Evolutionary conservation across 1,140 invertebrate genomes (phyloP).

Genomic region (Mizuhopecten yessoensis): DNA sequence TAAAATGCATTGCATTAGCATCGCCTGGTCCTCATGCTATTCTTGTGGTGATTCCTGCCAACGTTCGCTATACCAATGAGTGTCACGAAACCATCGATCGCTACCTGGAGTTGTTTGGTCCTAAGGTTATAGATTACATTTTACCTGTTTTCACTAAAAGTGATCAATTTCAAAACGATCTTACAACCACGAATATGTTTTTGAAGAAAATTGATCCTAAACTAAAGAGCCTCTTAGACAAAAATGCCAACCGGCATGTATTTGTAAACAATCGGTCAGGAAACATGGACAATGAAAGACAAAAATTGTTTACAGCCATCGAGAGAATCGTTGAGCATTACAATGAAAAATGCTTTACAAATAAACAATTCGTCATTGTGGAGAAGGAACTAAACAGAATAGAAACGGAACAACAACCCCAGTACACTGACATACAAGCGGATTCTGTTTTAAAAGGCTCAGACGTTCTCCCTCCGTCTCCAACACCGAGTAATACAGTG

Average conservation of each 20-base stretch:
- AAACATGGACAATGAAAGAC: neutral
- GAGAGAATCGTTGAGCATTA: neutral
- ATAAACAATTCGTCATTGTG: neutral
- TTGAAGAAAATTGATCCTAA: neutral
- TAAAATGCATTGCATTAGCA: conserved; percentile 31
- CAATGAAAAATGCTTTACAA: neutral
- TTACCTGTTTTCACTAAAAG: neutral
- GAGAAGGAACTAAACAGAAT: neutral
- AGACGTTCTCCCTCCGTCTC: neutral
- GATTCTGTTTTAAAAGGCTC: neutral
- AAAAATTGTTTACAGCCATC: conserved; percentile 14
- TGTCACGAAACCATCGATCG: neutral
- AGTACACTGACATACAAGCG: neutral
- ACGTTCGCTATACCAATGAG: neutral
- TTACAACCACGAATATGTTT: neutral
- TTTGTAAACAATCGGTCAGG: neutral
- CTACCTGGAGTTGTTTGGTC: neutral
- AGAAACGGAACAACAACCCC: neutral
- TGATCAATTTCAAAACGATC: neutral
- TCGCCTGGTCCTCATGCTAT: conserved; percentile 53
- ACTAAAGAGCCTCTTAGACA: neutral
- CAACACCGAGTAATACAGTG: too few relatives aligned
- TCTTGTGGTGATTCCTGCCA: neutral
- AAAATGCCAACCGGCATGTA: neutral
- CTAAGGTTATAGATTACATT: neutral